Conservation (phyloP, 2,888 invertebrate genomes). For the Hemicrepidius hirtus region DNA sequence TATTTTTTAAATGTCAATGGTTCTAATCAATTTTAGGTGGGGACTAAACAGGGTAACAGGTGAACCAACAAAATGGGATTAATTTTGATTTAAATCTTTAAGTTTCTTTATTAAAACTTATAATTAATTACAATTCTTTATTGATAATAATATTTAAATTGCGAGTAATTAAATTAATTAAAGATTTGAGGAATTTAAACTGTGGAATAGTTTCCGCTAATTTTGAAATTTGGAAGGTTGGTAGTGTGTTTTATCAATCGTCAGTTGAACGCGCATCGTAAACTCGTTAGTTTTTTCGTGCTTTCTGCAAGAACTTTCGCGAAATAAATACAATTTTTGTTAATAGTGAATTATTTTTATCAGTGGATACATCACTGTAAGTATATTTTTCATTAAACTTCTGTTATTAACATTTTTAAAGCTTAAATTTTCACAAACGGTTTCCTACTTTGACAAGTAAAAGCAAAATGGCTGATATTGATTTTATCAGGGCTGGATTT, state of each 20-base stretch:
- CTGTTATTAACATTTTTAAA: constrained; percentile 13
- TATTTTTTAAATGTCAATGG: too few species aligned
- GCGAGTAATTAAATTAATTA: too few species aligned
- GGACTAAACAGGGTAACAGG: too few species aligned
- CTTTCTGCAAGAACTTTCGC: constrained; percentile 27
- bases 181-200: too few species aligned
- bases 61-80: too few species aligned
- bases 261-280: constrained; percentile 39
- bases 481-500: constrained; percentile 62
- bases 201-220: constrained; percentile 5
- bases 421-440: constrained; percentile 34
- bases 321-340: constrained; percentile 20
- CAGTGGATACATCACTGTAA: constrained; percentile 50
- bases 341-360: constrained; percentile 19
- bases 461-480: constrained; percentile 70
- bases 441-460: constrained; percentile 56
- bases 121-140: too few species aligned
- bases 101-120: too few species aligned
- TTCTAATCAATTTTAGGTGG: too few species aligned
- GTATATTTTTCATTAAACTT: constrained; percentile 40
- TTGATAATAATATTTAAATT: too few species aligned
- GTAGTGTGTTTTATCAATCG: constrained; percentile 35
- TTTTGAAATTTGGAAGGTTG: constrained; percentile 28
- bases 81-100: too few species aligned
- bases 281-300: constrained; percentile 37